Conservation (phyloP, 2,797 vertebrate species). For the Perodicticus potto region DNA sequence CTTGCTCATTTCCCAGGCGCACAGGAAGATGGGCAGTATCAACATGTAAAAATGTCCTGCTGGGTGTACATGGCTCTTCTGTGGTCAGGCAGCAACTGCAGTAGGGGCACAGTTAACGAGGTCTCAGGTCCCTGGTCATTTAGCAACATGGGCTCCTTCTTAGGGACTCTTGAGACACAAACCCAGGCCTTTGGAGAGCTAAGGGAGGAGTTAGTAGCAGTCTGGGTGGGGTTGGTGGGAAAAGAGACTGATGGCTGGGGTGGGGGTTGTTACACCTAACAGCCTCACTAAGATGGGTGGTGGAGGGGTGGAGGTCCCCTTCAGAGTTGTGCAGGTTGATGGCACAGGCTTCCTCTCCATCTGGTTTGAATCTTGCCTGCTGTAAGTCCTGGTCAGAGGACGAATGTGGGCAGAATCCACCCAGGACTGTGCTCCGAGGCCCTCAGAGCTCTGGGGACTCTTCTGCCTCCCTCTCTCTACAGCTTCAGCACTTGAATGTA, state of each 20-base stretch:
- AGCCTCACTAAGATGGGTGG: background rate
- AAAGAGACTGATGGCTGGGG: background rate
- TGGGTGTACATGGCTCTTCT: fast-evolving
- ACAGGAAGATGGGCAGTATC: background rate
- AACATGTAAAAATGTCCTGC: background rate
- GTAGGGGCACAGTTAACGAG: background rate
- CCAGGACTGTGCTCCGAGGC: background rate
- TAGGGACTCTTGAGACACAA: background rate
- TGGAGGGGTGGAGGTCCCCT: background rate
- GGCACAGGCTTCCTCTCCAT: background rate
- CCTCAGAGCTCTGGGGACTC: too few relatives aligned
- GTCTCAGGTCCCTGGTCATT: background rate
- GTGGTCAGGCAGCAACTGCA: background rate
- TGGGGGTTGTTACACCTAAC: background rate
- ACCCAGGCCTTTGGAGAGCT: background rate
- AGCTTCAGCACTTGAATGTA: background rate
- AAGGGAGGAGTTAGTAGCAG: background rate
- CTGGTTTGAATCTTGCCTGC: background rate
- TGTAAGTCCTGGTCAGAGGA: background rate
- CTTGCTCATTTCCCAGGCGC: background rate
- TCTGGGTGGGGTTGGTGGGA: background rate
- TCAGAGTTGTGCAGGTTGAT: background rate
- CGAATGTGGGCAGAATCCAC: background rate
- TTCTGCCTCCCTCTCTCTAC: background rate
- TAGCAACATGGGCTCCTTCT: background rate